A percentile compares a stretch with the other conserved stretches of the same genome.
Evolutionary conservation across 2,888 invertebrate genomes (phyloP).

Genomic region (Lordiphosa andalusiaca): DNA sequence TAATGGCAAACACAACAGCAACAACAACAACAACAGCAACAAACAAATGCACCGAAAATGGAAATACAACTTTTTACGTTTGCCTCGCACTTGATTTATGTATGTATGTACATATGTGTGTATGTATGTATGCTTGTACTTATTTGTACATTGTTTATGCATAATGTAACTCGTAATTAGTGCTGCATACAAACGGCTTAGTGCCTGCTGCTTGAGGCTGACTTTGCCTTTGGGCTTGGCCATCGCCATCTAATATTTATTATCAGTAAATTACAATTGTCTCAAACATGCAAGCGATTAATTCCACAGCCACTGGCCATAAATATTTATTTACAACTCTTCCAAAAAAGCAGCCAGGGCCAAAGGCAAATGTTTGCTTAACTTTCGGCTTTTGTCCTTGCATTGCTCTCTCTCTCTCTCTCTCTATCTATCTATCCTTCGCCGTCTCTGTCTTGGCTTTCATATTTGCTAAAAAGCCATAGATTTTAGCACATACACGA

Average conservation of each 20-base stretch:
- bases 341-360: slow-evolving; percentile 63
- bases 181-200: slow-evolving; percentile 39
- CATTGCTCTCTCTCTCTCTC: slow-evolving; percentile 17
- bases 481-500: slow-evolving; percentile 24
- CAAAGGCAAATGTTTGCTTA: slow-evolving; percentile 56
- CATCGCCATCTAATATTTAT: slow-evolving; percentile 62
- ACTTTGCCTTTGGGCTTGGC: slow-evolving; percentile 32
- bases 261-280: slow-evolving; percentile 75
- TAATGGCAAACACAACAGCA: slow-evolving; percentile 63
- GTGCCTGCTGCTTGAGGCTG: slow-evolving; percentile 6
- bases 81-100: slow-evolving; percentile 46
- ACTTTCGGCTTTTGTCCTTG: slow-evolving; percentile 43
- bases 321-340: slow-evolving; percentile 70
- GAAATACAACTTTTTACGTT: slow-evolving; percentile 29
- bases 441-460: slow-evolving; percentile 24
- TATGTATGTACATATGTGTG: too few species aligned
- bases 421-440: neutral
- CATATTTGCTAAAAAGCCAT: slow-evolving; percentile 31
- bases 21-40: slow-evolving; percentile 16
- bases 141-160: slow-evolving; percentile 71
- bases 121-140: slow-evolving; percentile 21
- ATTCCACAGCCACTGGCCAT: slow-evolving; percentile 50
- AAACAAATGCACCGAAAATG: slow-evolving; percentile 24
- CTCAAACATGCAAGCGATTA: slow-evolving; percentile 58
- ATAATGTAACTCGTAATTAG: slow-evolving; percentile 68